Conservation (phyloP, 2,888 invertebrate genomes). For the Hypena proboscidalis region DNA sequence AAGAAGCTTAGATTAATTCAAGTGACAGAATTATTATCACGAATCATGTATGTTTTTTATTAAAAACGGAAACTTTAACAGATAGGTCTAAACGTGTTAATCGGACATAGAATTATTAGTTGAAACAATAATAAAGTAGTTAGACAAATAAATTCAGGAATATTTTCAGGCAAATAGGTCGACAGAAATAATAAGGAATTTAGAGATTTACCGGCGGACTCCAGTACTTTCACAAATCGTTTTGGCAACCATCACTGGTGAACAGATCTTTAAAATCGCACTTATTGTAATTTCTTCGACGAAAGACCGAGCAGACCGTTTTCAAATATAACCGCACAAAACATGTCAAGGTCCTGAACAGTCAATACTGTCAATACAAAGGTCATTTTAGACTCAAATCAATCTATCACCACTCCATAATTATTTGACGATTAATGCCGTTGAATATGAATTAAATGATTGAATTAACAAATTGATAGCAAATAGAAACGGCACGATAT, state of each 20-base stretch:
- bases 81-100: not conserved
- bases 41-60: constrained; percentile 1
- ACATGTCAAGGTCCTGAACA: constrained; percentile 69
- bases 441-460: constrained; percentile 6
- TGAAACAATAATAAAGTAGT: not conserved
- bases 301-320: constrained; percentile 31
- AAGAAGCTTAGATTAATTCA: no score
- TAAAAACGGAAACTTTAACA: constrained; percentile 8
- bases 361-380: constrained; percentile 27
- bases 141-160: constrained; percentile 7
- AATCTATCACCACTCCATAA: not conserved
- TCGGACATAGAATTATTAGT: constrained; percentile 6
- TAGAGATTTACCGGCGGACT: constrained; percentile 51
- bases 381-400: constrained; percentile 39
- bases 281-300: constrained; percentile 56
- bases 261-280: constrained; percentile 39
- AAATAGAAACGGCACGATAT: constrained; percentile 48
- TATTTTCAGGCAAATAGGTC: constrained; percentile 37
- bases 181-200: constrained; percentile 46
- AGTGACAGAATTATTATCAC: not conserved
- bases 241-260: constrained; percentile 60
- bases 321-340: constrained; percentile 64
- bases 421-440: not conserved
- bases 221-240: constrained; percentile 55
- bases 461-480: constrained; percentile 36